Base-by-base conservation (phyloP, 2,888 invertebrate genomes). In the Masnerella sp. region DNA sequence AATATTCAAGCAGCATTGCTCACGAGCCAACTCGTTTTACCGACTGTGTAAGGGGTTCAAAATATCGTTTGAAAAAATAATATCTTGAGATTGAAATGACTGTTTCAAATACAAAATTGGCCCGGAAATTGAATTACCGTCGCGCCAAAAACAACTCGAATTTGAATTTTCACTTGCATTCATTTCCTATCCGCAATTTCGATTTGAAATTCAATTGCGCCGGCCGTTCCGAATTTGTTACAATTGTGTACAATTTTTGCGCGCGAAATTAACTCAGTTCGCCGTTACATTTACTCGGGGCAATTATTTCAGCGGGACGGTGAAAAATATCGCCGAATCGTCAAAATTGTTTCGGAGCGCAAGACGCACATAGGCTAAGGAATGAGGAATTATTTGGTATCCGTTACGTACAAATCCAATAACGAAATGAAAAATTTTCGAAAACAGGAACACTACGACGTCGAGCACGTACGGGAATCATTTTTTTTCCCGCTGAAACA, bases 351-450 rank as follows among this genome's bases (percentile, higher is more conserved):
- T 42, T 36, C 15, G 4, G 32, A 43, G 25, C 8, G 14, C 12
- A 40, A 61, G 40, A 30, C 25, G 40, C 14, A 61, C 20, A 28
- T 5, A 30, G 20, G 25, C 25, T 49, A 18, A 12, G 11, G 38
- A 18, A 40, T 30, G 40, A 36, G 45, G 9, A 25, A 58, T 45
- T 58, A 58, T 58, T 61, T 61, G 49, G 47, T 61, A 49, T 61
- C 18, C 18, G 61, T 20, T 40, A 17, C 30, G 32, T 15, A 17
- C 36, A 38, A 28, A 61, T 61, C 45, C 45, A 61, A 49, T 61
- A 61, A 61, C 49, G 32, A 61, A 61, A 49, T 49, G 40, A 61
- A 61, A 49, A 49, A 61, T 61, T 61, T 38, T 61, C 40, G 18
- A 22, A 25, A 47, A 47, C 47, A 32, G 28, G 38, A 61, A 7